Conservation (phyloP, 2,888 invertebrate genomes). For the Drosophila meridiana region DNA sequence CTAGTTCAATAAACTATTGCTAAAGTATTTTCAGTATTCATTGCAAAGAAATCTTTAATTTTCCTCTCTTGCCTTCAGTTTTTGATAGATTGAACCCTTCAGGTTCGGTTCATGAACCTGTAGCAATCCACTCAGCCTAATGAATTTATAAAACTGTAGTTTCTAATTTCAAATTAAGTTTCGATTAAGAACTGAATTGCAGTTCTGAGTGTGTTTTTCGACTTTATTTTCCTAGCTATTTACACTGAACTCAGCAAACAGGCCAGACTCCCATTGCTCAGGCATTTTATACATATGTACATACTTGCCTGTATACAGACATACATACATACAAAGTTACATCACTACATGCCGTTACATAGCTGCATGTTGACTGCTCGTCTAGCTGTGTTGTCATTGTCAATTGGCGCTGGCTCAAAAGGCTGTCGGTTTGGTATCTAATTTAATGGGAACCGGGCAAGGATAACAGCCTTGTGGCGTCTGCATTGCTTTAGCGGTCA, state of each 20-base stretch:
- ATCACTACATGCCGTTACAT: not conserved
- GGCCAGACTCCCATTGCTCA: not conserved
- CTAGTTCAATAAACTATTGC: not conserved
- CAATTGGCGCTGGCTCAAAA: constrained; percentile 23
- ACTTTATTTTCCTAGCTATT: not conserved
- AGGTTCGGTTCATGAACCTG: not conserved
- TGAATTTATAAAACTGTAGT: not conserved
- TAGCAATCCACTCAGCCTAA: not conserved
- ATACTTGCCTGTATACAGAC: no score
- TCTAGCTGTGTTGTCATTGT: constrained; percentile 15
- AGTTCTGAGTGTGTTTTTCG: not conserved
- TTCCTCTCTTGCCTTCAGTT: not conserved
- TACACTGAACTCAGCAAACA: not conserved
- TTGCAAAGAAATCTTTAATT: not conserved
- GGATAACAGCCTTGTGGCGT: constrained; percentile 15
- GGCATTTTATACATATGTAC: not conserved
- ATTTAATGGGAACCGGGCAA: constrained; percentile 17
- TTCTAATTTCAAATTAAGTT: not conserved
- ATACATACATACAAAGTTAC: not conserved
- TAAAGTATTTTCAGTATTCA: not conserved
- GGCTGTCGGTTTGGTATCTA: not conserved
- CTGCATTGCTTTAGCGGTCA: constrained; percentile 18
- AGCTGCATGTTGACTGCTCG: constrained; percentile 7
- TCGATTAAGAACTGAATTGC: constrained; percentile 3
- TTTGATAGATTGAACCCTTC: not conserved